These are phyloP conservation scores for Spodoptera frugiperda DNA, from an alignment of 1,140 invertebrate species.

Conservation along the genomic window DNA sequence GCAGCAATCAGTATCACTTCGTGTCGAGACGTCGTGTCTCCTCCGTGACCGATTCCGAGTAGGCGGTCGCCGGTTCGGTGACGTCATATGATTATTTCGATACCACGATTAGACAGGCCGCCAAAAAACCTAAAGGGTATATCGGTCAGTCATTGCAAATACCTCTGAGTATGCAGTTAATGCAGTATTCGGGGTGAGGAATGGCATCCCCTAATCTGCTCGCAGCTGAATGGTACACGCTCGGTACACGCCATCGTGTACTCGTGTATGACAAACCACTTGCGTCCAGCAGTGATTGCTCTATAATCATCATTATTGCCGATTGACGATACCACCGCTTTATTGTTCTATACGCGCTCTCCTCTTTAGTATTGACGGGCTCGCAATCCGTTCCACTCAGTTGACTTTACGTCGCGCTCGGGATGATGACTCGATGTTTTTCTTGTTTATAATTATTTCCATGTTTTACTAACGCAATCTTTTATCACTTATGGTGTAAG, in stretches of 20 bases:
- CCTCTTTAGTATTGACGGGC: not conserved
- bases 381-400: slow-evolving; percentile 5
- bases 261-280: not conserved
- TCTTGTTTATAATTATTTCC: not conserved
- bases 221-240: no score
- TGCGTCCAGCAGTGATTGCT: not conserved
- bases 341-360: not conserved
- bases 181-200: not conserved
- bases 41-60: slow-evolving; percentile 5
- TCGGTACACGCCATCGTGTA: not conserved
- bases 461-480: not conserved
- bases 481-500: not conserved
- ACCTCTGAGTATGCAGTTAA: no score
- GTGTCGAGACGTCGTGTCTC: not conserved
- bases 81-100: not conserved
- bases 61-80: slow-evolving; percentile 8
- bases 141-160: no score
- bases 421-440: not conserved
- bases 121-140: not conserved
- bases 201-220: not conserved
- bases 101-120: not conserved
- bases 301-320: not conserved
- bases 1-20: not conserved
- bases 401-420: not conserved
- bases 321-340: not conserved